Percentiles rank a stretch among this genome's conserved stretches.
These are phyloP conservation scores for Halcyon leucocephala DNA, from an alignment of 2,797 vertebrate genomes.

Conservation along the genomic window DNA sequence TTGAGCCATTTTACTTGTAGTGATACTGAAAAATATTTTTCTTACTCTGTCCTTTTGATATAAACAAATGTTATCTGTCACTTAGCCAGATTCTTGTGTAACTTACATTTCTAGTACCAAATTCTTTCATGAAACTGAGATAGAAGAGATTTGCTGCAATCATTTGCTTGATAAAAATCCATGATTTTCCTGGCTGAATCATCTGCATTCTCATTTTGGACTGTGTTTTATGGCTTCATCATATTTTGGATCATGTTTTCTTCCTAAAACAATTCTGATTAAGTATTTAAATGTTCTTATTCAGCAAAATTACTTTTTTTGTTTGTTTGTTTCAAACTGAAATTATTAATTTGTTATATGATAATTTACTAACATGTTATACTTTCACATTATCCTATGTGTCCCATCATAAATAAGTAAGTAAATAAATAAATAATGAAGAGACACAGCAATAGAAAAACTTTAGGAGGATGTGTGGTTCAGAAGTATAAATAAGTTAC, in stretches of 20 bases:
- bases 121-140: not conserved
- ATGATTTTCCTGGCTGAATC: accelerated
- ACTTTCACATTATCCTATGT: not conserved
- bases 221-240: not conserved
- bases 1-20: not conserved
- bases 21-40: not conserved
- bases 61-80: not conserved
- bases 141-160: not conserved
- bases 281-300: not conserved
- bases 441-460: not conserved
- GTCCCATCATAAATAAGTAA: not conserved
- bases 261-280: not conserved
- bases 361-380: not conserved
- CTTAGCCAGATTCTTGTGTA: not conserved
- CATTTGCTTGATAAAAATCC: not conserved
- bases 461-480: not conserved
- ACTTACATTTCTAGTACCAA: not conserved
- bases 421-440: not conserved
- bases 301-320: not conserved
- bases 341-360: not conserved
- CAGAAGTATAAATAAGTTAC: constrained; percentile 13
- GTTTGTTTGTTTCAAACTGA: not conserved
- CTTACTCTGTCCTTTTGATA: not conserved
- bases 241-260: not conserved
- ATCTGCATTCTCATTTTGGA: not conserved